phyloP scores from a whole-genome alignment of 2,113 vertebrate species.

The Notarius lentiginosus region DNA sequence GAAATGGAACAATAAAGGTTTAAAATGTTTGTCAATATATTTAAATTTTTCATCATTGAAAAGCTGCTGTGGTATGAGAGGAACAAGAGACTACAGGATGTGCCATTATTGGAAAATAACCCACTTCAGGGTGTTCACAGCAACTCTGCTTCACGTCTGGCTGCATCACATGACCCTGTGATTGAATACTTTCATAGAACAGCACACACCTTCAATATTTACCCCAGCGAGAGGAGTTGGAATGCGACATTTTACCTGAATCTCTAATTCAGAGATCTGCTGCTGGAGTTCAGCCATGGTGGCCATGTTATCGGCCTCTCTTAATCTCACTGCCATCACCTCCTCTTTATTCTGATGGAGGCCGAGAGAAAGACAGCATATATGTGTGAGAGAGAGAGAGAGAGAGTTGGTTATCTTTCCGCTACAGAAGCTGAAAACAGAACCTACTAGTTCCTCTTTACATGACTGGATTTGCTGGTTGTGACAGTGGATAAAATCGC shows the following conservation, averaged over 20 bases:
- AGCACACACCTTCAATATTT: too few relatives aligned
- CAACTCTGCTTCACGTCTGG: not conserved
- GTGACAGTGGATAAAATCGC: constrained; percentile 11
- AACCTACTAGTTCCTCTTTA: constrained; percentile 51
- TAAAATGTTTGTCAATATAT: not conserved
- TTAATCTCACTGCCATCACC: constrained; percentile 93
- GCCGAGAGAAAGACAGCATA: not conserved
- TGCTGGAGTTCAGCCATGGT: constrained; percentile 94
- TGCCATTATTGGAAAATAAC: not conserved
- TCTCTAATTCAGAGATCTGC: constrained; percentile 95
- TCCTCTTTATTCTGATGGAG: constrained; percentile 89
- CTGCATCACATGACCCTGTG: not conserved
- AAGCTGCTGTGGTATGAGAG: not conserved
- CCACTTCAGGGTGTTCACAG: not conserved
- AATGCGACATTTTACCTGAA: constrained; percentile 81
- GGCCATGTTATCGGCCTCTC: constrained; percentile 95
- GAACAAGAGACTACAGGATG: not conserved
- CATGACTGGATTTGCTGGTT: constrained; percentile 21
- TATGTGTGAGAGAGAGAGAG: not conserved
- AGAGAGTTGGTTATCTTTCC: constrained; percentile 19
- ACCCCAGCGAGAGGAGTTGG: not conserved
- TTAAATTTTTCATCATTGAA: not conserved
- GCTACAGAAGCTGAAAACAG: constrained; percentile 39
- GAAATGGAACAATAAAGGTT: not conserved
- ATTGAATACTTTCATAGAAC: not conserved